A percentile compares a stretch with the other conserved stretches of the same genome.
phyloP scores from a whole-genome alignment of 2,113 vertebrate species.

The Rhinolophus ferrumequinum region DNA sequence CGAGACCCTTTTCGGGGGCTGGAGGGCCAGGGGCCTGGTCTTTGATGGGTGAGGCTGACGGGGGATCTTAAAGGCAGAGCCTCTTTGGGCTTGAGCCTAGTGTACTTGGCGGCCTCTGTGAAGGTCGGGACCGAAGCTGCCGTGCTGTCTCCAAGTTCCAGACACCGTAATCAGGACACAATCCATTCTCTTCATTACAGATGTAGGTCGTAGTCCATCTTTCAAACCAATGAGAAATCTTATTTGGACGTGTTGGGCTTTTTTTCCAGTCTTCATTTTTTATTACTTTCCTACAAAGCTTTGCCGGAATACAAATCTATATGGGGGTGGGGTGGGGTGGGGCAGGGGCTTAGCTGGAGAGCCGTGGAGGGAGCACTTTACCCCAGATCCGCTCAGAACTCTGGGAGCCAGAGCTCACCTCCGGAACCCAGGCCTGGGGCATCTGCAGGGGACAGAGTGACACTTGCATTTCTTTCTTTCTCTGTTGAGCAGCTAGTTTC shows the following conservation, averaged over 20 bases:
- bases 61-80: neutral
- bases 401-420: neutral
- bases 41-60: neutral
- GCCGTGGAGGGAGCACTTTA: neutral
- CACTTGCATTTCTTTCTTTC: neutral
- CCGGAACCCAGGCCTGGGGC: neutral
- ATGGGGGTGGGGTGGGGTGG: too few relatives aligned
- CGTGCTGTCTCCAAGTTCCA: neutral
- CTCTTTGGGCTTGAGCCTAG: neutral
- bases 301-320: neutral
- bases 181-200: slow-evolving; percentile 51
- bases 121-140: neutral
- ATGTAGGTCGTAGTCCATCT: slow-evolving; percentile 36
- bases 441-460: neutral
- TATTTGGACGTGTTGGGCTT: neutral
- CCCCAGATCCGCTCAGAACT: neutral
- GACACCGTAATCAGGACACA: slow-evolving; percentile 66
- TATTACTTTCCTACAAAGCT: slow-evolving; percentile 46
- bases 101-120: neutral
- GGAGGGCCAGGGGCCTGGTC: neutral
- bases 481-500: slow-evolving; percentile 15
- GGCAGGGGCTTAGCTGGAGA: rapidly evolving
- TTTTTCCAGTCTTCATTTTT: neutral
- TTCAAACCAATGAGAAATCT: slow-evolving; percentile 72
- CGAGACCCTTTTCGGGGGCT: too few relatives aligned